phyloP scores from a whole-genome alignment of 64 coral and sea anemone genomes.

The Hydrozoanthus tunicans region DNA sequence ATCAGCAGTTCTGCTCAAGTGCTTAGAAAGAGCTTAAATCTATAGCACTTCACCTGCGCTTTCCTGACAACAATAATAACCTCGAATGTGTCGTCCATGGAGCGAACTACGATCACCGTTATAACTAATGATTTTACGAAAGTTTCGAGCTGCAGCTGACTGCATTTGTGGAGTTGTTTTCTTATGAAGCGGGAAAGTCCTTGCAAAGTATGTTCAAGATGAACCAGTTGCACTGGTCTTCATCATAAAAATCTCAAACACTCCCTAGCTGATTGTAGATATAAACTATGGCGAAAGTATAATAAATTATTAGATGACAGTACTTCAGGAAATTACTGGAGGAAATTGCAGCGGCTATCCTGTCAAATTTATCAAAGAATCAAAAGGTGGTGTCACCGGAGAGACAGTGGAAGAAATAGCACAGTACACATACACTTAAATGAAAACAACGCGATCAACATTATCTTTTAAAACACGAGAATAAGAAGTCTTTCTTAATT shows the following conservation, averaged over 20 bases:
- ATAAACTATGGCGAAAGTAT: constrained; percentile 98
- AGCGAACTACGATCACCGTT: constrained; percentile 57
- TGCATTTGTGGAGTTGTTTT: constrained; percentile 32
- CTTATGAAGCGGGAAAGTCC: neutral
- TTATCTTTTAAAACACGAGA: constrained; percentile 84
- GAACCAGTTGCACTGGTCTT: constrained; percentile 66
- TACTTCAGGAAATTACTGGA: constrained; percentile 99
- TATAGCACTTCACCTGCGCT: constrained; percentile 92
- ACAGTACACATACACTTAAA: constrained; percentile 95
- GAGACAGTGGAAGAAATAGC: constrained; percentile 88
- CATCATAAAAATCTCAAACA: constrained; percentile 71
- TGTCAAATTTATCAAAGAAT: constrained; percentile 99
- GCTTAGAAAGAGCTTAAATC: constrained; percentile 81
- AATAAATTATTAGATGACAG: constrained; percentile 99
- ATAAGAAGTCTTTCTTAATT: constrained; percentile 23
- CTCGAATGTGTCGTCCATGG: constrained; percentile 73
- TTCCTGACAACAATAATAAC: constrained; percentile 94
- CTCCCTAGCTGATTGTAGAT: constrained; percentile 95
- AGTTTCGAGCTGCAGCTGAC: constrained; percentile 41
- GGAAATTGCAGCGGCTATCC: constrained; percentile 99
- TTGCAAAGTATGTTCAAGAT: constrained; percentile 44
- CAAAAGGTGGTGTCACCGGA: constrained; percentile 92
- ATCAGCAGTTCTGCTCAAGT: constrained; percentile 88
- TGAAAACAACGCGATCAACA: constrained; percentile 78
- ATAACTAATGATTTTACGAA: constrained; percentile 57